These are phyloP conservation scores for Tetragonula clypearis DNA, from an alignment of 1,140 invertebrate species.

Conservation along the genomic window DNA sequence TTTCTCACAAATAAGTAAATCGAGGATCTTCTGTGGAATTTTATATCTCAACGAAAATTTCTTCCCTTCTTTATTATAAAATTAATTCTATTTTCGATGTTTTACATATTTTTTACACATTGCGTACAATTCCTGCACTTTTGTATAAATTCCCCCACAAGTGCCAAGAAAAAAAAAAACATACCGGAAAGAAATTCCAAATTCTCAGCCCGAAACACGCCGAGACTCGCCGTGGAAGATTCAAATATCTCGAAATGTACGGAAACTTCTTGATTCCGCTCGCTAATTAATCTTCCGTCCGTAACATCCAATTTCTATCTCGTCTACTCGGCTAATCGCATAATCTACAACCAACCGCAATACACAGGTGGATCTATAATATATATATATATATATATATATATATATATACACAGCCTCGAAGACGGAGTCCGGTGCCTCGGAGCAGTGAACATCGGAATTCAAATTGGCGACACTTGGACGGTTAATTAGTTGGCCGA, in stretches of 20 bases:
- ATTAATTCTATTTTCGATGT: too few relatives aligned
- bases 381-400: not conserved
- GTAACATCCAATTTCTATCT: not conserved
- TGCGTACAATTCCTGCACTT: too few relatives aligned
- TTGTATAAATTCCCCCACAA: too few relatives aligned
- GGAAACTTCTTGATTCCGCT: not conserved
- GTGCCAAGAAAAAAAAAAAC: too few relatives aligned
- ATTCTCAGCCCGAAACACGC: too few relatives aligned
- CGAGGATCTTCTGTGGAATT: too few relatives aligned
- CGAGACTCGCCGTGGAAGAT: rapidly evolving
- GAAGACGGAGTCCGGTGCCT: too few relatives aligned
- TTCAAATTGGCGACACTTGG: constrained; percentile 31
- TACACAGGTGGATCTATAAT: not conserved
- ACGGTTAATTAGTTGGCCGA: constrained; percentile 31
- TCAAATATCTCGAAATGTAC: not conserved
- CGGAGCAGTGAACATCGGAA: not conserved
- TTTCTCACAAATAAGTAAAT: too few relatives aligned
- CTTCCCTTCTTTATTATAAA: too few relatives aligned
- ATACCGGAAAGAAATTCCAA: too few relatives aligned
- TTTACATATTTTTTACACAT: too few relatives aligned
- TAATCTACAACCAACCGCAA: not conserved
- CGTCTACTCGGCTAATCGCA: not conserved
- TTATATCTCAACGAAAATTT: too few relatives aligned
- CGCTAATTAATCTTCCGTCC: not conserved
- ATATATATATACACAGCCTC: not conserved